phyloP scores from a whole-genome alignment of 1,140 invertebrate genomes.

The Euwallacea fornicatus region DNA sequence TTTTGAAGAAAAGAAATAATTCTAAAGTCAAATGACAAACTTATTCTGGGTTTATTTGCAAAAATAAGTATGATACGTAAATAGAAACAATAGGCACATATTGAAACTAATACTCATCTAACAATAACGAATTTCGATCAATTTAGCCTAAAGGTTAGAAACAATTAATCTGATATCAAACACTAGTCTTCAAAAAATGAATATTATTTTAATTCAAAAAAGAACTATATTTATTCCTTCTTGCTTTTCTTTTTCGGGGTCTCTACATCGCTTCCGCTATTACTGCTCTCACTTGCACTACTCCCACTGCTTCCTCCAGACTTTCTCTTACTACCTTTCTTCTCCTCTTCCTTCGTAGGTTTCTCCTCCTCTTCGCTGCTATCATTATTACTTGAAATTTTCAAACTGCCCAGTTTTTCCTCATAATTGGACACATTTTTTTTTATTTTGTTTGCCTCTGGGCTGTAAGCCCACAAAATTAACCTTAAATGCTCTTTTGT shows the following conservation, averaged over 20 bases:
- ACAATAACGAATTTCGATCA: too few species aligned
- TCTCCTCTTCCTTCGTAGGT: slow-evolving; percentile 25
- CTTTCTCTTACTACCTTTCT: slow-evolving; percentile 42
- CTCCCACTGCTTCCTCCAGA: slow-evolving; percentile 38
- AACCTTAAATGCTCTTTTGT: slow-evolving; percentile 62
- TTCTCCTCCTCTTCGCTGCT: slow-evolving; percentile 17
- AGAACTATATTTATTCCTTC: slow-evolving; percentile 2
- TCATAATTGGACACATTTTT: slow-evolving; percentile 49
- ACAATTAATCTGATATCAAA: too few species aligned
- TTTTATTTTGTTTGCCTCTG: slow-evolving; percentile 58
- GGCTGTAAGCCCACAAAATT: slow-evolving; percentile 67
- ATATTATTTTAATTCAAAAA: too few species aligned
- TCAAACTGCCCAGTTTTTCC: slow-evolving; percentile 46
- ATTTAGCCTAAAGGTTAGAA: too few species aligned
- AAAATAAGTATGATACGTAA: too few species aligned
- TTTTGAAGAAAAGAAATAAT: too few species aligned
- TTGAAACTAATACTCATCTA: too few species aligned
- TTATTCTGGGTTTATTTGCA: too few species aligned
- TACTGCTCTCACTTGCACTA: slow-evolving; percentile 9
- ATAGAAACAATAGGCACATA: too few species aligned
- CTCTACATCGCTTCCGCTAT: slow-evolving; percentile 42
- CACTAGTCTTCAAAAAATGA: too few species aligned
- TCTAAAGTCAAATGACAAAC: too few species aligned
- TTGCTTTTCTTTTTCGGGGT: slow-evolving; percentile 48
- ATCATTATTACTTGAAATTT: slow-evolving; percentile 33